Percentiles rank a stretch among this genome's conserved stretches.
Conservation (phyloP, 92 coral and sea anemone species). For the Porites evermanni region DNA sequence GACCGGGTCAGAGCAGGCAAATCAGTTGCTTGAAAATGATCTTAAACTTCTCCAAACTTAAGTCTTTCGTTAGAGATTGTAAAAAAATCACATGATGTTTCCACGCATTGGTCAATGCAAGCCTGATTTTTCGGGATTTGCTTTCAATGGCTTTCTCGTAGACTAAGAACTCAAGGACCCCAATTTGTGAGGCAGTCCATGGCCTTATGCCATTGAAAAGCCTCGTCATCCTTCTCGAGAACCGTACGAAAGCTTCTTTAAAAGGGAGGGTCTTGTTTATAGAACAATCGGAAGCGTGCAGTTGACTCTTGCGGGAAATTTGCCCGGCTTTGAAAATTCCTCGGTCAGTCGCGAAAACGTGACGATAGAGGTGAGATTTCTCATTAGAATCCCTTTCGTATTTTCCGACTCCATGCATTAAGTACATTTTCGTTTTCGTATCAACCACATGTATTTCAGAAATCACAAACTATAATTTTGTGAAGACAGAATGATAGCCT, state of each 20-base stretch:
- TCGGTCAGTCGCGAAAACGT: too few species aligned
- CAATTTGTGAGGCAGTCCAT: neutral
- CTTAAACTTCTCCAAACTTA: conserved; percentile 10
- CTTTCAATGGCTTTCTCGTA: conserved; percentile 4
- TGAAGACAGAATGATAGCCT: too few species aligned
- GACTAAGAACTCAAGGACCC: conserved; percentile 8
- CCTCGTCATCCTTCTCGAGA: neutral
- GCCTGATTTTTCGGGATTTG: neutral
- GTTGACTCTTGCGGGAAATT: too few species aligned
- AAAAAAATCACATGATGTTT: conserved; percentile 4
- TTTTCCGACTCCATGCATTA: too few species aligned
- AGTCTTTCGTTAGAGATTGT: neutral
- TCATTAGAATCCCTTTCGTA: too few species aligned
- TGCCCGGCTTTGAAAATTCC: too few species aligned
- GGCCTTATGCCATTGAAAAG: conserved; percentile 12
- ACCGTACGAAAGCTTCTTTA: neutral
- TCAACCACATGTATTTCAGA: too few species aligned
- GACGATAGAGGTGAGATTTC: too few species aligned
- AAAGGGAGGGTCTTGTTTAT: neutral
- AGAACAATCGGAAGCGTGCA: too few species aligned
- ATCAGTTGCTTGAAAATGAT: conserved; percentile 15
- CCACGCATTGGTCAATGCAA: conserved; percentile 23
- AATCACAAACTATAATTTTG: too few species aligned
- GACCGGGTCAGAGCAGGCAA: conserved; percentile 15
- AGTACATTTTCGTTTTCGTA: too few species aligned